These are phyloP conservation scores for Taurulus bubalis DNA, from an alignment of 2,113 vertebrate species.

Conservation along the genomic window DNA sequence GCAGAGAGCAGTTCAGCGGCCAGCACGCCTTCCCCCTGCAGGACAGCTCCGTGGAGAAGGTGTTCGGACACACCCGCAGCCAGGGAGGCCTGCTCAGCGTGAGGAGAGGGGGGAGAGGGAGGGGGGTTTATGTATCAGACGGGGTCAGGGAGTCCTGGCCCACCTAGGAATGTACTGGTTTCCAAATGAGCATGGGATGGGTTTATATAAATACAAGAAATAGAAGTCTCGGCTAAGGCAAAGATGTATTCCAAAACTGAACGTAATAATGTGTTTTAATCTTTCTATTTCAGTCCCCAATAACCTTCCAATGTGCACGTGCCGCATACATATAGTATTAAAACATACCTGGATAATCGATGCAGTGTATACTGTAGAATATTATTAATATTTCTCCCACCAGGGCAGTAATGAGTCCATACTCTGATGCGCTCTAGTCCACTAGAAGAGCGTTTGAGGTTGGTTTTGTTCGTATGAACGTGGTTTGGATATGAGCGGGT, in stretches of 20 bases:
- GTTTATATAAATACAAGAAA: not conserved
- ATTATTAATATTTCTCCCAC: too few relatives aligned
- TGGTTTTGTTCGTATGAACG: too few relatives aligned
- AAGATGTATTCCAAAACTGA: not conserved
- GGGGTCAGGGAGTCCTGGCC: too few relatives aligned
- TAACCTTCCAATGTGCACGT: not conserved
- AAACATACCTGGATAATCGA: not conserved
- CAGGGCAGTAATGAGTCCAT: too few relatives aligned
- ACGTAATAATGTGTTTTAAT: not conserved
- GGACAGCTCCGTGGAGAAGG: constrained; percentile 87
- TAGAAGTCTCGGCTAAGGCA: not conserved
- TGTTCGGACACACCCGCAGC: constrained; percentile 86
- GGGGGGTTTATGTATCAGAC: too few relatives aligned
- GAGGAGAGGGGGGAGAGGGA: too few relatives aligned
- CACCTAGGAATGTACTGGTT: too few relatives aligned
- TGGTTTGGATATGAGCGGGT: too few relatives aligned
- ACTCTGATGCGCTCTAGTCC: too few relatives aligned
- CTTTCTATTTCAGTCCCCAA: not conserved
- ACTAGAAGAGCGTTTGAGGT: too few relatives aligned
- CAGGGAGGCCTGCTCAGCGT: constrained; percentile 82
- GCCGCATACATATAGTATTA: too few relatives aligned
- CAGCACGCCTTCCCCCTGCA: constrained; percentile 83
- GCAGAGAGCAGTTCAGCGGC: constrained; percentile 80
- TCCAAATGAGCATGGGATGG: not conserved
- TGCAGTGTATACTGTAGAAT: not conserved